Conservation (phyloP, 1,140 invertebrate genomes). For the Zaprionus inermis region DNA sequence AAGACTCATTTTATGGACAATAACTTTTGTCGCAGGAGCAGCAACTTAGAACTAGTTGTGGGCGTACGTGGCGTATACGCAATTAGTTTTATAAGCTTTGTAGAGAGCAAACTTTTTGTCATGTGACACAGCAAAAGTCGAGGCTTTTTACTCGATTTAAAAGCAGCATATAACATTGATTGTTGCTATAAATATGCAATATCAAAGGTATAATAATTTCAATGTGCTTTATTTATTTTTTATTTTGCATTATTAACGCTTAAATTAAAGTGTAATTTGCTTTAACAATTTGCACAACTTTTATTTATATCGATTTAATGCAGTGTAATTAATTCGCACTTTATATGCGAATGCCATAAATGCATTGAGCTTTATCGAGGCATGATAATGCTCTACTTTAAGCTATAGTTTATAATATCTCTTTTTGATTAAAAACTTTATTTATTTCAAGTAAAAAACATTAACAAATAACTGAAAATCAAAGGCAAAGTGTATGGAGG, state of each 20-base stretch:
- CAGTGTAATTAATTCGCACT: neutral
- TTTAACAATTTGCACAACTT: neutral
- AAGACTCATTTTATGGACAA: slow-evolving; percentile 39
- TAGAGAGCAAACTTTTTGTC: neutral
- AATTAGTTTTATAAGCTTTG: neutral
- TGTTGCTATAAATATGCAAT: neutral
- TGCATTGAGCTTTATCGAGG: neutral
- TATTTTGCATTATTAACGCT: neutral
- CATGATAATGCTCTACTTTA: neutral
- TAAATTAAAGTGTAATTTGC: neutral
- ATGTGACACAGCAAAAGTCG: neutral
- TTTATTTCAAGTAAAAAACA: slow-evolving; percentile 35
- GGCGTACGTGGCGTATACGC: slow-evolving; percentile 30
- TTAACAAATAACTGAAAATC: slow-evolving; percentile 36
- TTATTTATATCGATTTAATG: neutral
- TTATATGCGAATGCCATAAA: neutral
- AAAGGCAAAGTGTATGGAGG: slow-evolving; percentile 1
- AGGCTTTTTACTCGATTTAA: neutral
- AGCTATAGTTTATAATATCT: neutral
- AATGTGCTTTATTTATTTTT: neutral
- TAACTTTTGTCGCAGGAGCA: slow-evolving; percentile 4
- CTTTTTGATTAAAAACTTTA: neutral
- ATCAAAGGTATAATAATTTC: neutral
- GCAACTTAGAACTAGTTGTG: neutral
- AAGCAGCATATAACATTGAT: neutral